Conservation (phyloP, 2,797 vertebrate species). For the Vipera ursinii region DNA sequence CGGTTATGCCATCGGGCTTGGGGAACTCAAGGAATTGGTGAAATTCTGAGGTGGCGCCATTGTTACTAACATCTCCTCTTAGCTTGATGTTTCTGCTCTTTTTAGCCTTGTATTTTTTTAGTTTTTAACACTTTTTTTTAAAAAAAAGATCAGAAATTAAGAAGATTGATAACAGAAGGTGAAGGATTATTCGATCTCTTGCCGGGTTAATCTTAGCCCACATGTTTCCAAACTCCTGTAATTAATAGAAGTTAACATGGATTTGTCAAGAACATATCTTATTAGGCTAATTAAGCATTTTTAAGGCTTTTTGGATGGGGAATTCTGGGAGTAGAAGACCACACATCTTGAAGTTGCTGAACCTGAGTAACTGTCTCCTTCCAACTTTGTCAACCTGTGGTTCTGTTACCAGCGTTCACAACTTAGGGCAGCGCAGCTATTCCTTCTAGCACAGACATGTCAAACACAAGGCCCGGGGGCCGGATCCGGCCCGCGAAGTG, state of each 20-base stretch:
- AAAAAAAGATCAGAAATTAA: neutral
- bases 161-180: neutral
- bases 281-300: neutral
- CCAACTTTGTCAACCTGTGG: neutral
- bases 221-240: neutral
- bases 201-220: neutral
- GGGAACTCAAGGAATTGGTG: neutral
- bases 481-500: too few species aligned
- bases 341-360: neutral
- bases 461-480: too few species aligned
- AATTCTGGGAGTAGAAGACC: neutral
- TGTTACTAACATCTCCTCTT: neutral
- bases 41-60: neutral
- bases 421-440: neutral
- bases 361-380: neutral
- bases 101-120: neutral
- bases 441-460: too few species aligned
- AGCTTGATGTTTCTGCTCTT: neutral
- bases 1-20: neutral
- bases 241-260: neutral
- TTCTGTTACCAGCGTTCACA: neutral
- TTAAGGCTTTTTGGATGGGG: neutral
- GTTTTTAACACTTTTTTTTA: neutral
- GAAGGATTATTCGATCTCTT: neutral
- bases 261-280: neutral